Evolutionary conservation across 2,888 invertebrate genomes (phyloP).

Genomic region (Microdon myrmicae): DNA sequence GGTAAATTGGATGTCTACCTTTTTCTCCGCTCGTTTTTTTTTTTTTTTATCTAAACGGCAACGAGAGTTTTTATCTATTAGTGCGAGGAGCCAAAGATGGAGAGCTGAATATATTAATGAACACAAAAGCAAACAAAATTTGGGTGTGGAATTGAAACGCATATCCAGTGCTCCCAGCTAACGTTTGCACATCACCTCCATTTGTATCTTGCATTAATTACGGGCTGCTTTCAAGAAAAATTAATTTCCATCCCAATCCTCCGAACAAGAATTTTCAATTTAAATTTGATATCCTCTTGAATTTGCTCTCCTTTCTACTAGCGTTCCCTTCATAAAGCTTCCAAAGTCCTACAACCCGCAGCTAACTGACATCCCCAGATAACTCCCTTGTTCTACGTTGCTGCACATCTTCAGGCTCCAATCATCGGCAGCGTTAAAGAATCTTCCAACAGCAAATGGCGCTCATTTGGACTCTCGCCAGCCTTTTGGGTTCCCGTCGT

Average conservation of each 20-base stretch:
- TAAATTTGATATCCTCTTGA: constrained; percentile 60
- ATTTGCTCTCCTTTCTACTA: no score
- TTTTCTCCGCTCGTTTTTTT: neutral
- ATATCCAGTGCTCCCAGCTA: no score
- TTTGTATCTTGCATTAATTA: constrained; percentile 19
- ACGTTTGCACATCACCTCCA: constrained; percentile 3
- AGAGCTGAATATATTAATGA: no score
- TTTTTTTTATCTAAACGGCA: neutral
- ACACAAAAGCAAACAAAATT: no score
- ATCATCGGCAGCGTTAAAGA: no score
- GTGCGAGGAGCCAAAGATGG: neutral
- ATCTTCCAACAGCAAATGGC: constrained; percentile 15
- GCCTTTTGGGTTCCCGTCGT: constrained; percentile 1
- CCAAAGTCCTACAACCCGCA: no score
- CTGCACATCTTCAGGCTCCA: neutral
- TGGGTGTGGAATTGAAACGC: no score
- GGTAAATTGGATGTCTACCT: no score
- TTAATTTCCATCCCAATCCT: constrained; percentile 63
- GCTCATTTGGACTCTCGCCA: no score
- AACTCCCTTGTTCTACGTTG: neutral
- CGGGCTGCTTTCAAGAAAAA: constrained; percentile 43
- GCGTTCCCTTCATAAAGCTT: no score
- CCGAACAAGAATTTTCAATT: constrained; percentile 63
- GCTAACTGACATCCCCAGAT: constrained; percentile 12
- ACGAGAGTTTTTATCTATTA: neutral